These are phyloP conservation scores for Pocillopora damicornis DNA, from an alignment of 64 coral and sea anemone genomes.

Conservation along the genomic window DNA sequence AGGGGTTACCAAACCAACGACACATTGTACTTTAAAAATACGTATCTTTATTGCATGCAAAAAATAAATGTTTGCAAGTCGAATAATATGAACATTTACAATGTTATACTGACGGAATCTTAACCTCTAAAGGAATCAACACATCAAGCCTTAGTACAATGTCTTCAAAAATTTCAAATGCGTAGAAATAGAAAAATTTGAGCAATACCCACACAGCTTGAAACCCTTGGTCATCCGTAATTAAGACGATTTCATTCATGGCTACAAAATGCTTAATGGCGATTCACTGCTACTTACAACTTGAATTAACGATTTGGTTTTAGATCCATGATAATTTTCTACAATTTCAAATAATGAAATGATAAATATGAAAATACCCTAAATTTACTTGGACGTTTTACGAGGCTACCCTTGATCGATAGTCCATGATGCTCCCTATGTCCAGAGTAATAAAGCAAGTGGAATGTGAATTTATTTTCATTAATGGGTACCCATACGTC, in stretches of 20 bases:
- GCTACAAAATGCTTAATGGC: not conserved
- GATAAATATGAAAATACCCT: conserved; percentile 35
- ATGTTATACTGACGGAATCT: not conserved
- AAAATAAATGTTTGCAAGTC: conserved; percentile 31
- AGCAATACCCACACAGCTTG: not conserved
- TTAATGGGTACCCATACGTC: not conserved
- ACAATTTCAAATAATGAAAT: not conserved
- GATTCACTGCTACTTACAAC: not conserved
- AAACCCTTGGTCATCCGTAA: not conserved
- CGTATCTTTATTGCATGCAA: conserved; percentile 19
- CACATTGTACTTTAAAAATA: conserved; percentile 15
- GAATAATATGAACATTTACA: not conserved
- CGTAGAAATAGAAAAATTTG: not conserved
- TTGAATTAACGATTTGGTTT: not conserved
- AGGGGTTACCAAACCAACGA: not conserved
- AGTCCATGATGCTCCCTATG: not conserved
- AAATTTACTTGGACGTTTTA: not conserved
- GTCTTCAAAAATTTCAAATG: not conserved
- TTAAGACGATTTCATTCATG: not conserved
- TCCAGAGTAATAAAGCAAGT: not conserved
- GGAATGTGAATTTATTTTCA: not conserved
- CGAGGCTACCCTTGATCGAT: not conserved
- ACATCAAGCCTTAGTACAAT: not conserved
- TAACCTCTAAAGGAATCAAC: not conserved
- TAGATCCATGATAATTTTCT: not conserved